Conservation (phyloP, 2,888 invertebrate species). For the Troilus luridus region DNA sequence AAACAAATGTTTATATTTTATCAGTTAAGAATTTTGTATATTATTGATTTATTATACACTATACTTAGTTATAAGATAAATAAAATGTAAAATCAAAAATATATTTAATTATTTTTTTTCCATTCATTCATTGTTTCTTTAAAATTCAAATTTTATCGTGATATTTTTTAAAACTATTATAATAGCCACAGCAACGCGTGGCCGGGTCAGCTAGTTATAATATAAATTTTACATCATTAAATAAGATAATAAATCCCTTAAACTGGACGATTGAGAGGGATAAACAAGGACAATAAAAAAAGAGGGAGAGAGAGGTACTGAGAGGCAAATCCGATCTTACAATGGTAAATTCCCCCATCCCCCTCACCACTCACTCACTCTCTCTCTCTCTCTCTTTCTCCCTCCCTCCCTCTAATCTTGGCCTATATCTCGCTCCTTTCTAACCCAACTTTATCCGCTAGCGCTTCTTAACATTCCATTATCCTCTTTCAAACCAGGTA, state of each 20-base stretch:
- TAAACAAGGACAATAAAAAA: background rate
- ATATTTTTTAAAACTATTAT: too few species aligned
- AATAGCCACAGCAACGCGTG: too few species aligned
- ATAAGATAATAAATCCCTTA: background rate
- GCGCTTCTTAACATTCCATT: slow-evolving; percentile 37
- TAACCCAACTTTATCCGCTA: slow-evolving; percentile 25
- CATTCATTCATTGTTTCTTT: too few species aligned
- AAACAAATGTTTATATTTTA: too few species aligned
- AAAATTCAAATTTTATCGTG: too few species aligned
- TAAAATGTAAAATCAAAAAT: too few species aligned
- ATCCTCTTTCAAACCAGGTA: slow-evolving; percentile 6
- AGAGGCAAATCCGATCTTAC: background rate
- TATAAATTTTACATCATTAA: background rate
- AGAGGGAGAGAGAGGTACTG: background rate
- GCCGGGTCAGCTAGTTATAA: too few species aligned
- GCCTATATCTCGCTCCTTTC: background rate
- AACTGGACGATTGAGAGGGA: background rate
- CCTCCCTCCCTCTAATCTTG: background rate
- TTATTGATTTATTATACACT: too few species aligned
- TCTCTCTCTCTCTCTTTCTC: too few species aligned
- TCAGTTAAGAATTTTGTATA: too few species aligned
- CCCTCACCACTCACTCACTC: background rate
- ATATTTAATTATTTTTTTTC: too few species aligned
- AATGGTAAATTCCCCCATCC: background rate
- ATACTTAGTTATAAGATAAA: too few species aligned